Evolutionary conservation across 2,888 invertebrate genomes (phyloP), one percentile per base, ranked within the genome.

Genomic region (Cactoblastis cactorum): DNA sequence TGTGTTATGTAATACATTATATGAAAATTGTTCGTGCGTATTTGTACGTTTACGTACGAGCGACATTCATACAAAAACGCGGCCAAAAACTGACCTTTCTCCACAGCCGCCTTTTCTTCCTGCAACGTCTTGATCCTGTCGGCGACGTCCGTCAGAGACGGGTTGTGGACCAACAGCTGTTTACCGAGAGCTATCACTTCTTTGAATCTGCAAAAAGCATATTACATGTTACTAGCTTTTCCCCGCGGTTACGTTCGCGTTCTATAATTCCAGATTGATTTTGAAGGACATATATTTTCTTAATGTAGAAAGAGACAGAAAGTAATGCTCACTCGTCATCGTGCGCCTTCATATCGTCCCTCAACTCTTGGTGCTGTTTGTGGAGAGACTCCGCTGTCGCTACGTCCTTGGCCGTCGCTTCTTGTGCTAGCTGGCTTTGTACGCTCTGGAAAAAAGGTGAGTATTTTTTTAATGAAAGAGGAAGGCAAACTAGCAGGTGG

Each of bases 291-390:
- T n/a, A n/a, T n/a, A n/a, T n/a, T n/a, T n/a, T n/a, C n/a, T n/a
- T n/a, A n/a, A n/a, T n/a, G n/a, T n/a, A n/a, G n/a, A n/a, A n/a
- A n/a, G n/a, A n/a, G n/a, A n/a, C n/a, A 28, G 28, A 22, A 4
- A 22, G 17, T 17, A 8, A 9, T 9, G 75, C 93, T 89, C 67
- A 95, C 94, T 97, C 98, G 68, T 97, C 97, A 59, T 95, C 93
- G 61, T 97, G 96, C 0, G 96, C 94, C 69, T 94, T 93, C 67
- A 98, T 96, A 58, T 98, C 98, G 60, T 98, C 97, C 0, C 93
- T 93, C 0, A 98, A 87, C 63, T 99, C 99, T 55, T 94, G 93
- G 78, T 99, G 98, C 56, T 96, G 94, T 72, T 99, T 98, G 50
- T 96, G 89, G 32, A 98, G 87, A 43, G 93, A 93, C 69, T 98